Percentiles rank a stretch among this genome's conserved stretches.
phyloP scores from a whole-genome alignment of 2,888 invertebrate species.

The Heliconius sara region DNA sequence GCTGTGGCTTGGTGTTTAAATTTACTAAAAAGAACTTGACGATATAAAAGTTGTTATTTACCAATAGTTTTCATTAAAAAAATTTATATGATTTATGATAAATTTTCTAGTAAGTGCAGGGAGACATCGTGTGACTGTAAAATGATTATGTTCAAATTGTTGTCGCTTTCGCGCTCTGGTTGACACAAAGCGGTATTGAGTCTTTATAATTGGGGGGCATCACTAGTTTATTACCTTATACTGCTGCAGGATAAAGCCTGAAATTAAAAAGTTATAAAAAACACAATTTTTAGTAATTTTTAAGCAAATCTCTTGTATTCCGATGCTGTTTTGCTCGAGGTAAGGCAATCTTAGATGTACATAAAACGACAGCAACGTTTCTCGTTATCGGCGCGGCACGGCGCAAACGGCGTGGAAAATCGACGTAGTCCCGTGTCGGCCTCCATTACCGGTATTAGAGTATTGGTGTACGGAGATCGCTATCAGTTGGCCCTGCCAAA shows the following conservation, averaged over 20 bases:
- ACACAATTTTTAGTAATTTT: constrained; percentile 25
- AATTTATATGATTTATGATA: too few relatives aligned
- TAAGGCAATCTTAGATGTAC: constrained; percentile 58
- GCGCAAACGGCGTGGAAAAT: constrained; percentile 81
- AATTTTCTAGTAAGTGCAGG: too few relatives aligned
- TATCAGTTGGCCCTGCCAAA: constrained; percentile 45
- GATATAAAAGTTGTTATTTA: too few relatives aligned
- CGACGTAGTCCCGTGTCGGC: constrained; percentile 61
- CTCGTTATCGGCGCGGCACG: constrained; percentile 72
- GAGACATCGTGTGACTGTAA: too few relatives aligned
- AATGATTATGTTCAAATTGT: too few relatives aligned
- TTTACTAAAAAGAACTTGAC: too few relatives aligned
- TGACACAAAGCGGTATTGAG: neutral
- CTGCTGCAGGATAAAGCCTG: neutral
- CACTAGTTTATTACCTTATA: neutral
- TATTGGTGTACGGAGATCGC: constrained; percentile 48
- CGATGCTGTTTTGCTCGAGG: constrained; percentile 48
- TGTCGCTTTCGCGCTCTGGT: too few relatives aligned
- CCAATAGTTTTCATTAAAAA: too few relatives aligned
- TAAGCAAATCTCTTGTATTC: constrained; percentile 42
- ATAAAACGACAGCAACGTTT: constrained; percentile 70
- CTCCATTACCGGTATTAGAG: constrained; percentile 80
- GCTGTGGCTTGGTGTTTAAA: neutral
- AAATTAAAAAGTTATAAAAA: neutral
- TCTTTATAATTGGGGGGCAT: neutral